Evolutionary conservation across 2,888 invertebrate genomes (phyloP).

Genomic region (Lumbricus terrestris): DNA sequence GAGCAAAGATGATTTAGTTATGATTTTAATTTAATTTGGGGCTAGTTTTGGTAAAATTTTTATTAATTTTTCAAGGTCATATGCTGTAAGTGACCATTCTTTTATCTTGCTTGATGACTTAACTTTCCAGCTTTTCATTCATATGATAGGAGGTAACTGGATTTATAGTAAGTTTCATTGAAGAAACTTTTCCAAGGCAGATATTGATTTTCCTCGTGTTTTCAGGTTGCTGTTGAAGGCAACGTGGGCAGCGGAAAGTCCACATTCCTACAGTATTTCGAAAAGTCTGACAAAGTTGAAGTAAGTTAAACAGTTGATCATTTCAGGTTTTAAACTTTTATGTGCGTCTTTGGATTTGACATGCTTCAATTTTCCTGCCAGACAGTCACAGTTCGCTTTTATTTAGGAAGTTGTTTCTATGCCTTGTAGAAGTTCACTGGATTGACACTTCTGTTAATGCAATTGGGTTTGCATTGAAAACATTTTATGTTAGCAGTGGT

Average conservation of each 20-base stretch:
- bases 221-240: slow-evolving; percentile 52
- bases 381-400: not conserved
- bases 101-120: not conserved
- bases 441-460: not conserved
- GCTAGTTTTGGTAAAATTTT: not conserved
- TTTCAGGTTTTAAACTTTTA: not conserved
- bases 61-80: not conserved
- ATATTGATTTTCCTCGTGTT: not conserved
- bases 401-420: not conserved
- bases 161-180: not conserved
- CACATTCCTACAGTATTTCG: slow-evolving; percentile 53
- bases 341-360: not conserved
- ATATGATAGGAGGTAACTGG: not conserved
- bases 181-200: not conserved
- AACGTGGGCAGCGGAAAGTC: slow-evolving; percentile 58
- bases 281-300: slow-evolving; percentile 44
- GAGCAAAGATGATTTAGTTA: not conserved
- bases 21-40: not conserved
- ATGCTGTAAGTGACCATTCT: not conserved
- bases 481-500: not conserved
- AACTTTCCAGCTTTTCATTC: not conserved
- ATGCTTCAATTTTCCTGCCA: not conserved
- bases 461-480: not conserved
- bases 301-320: slow-evolving; percentile 27
- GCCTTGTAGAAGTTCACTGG: not conserved